A percentile compares a stretch with the other conserved stretches of the same genome.
These are phyloP conservation scores for Perca schrenkii DNA, from an alignment of 2,113 vertebrate species.

Conservation along the genomic window DNA sequence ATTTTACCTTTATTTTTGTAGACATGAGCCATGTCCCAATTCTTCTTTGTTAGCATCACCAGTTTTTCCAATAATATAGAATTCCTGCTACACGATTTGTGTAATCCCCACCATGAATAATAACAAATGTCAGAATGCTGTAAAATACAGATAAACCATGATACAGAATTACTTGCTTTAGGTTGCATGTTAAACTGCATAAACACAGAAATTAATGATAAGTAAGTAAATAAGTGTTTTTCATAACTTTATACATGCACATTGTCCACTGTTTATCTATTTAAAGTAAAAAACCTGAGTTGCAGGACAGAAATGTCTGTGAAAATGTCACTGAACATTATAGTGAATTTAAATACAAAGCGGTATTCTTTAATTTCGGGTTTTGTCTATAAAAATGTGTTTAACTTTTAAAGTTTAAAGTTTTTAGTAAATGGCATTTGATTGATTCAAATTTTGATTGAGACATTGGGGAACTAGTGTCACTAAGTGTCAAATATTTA, in stretches of 20 bases:
- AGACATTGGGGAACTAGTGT: not conserved
- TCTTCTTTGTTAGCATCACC: not conserved
- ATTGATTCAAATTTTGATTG: not conserved
- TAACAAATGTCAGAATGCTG: not conserved
- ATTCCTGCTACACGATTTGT: not conserved
- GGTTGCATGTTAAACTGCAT: not conserved
- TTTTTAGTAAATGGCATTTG: no score
- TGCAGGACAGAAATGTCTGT: no score
- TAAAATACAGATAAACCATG: not conserved
- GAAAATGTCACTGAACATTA: no score
- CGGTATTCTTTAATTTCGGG: no score
- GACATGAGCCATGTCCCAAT: not conserved
- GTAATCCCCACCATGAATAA: not conserved
- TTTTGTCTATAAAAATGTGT: no score
- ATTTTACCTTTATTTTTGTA: constrained; percentile 1
- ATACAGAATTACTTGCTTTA: not conserved
- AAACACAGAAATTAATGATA: not conserved
- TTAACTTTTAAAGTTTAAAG: not conserved
- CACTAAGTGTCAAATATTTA: not conserved
- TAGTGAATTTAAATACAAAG: no score
- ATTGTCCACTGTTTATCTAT: no score
- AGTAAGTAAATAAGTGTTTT: not conserved
- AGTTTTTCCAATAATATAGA: not conserved
- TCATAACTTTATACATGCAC: no score
- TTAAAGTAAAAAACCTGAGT: no score